These are phyloP conservation scores for Acestrorhynchus altus DNA, from an alignment of 2,797 vertebrate genomes.

Conservation along the genomic window DNA sequence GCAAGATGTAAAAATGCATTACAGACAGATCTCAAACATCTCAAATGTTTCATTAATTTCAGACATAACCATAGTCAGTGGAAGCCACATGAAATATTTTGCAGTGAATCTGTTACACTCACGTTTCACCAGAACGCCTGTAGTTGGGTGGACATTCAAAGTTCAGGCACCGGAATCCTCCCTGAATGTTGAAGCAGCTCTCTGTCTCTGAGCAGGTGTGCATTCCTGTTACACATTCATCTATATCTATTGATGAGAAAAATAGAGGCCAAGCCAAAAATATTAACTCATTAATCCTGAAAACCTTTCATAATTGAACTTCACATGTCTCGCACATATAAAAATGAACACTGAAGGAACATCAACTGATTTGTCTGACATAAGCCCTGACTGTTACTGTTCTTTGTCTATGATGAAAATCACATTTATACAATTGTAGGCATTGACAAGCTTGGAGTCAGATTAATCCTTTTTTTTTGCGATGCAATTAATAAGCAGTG, in stretches of 20 bases:
- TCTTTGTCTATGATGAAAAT: not conserved
- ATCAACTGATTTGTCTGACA: not conserved
- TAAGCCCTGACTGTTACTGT: not conserved
- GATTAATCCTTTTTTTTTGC: too few relatives aligned
- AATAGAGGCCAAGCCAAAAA: not conserved
- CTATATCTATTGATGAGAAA: slow-evolving; percentile 80
- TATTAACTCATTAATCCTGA: not conserved
- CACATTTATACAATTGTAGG: not conserved
- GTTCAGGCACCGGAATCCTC: slow-evolving; percentile 88
- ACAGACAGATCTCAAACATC: not conserved
- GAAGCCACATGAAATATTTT: not conserved
- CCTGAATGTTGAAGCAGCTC: slow-evolving; percentile 97
- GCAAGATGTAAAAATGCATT: slow-evolving; percentile 15
- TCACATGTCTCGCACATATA: too few relatives aligned
- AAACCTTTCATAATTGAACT: not conserved
- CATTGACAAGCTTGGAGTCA: too few relatives aligned
- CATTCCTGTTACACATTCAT: slow-evolving; percentile 89
- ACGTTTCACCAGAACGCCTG: slow-evolving; percentile 88
- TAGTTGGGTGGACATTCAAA: slow-evolving; percentile 92
- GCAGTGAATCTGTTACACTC: slow-evolving; percentile 74
- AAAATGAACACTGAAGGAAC: not conserved
- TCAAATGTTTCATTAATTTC: not conserved
- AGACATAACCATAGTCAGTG: not conserved
- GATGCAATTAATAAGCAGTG: too few relatives aligned
- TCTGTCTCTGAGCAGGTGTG: slow-evolving; percentile 89